Conservation (phyloP, 2,113 vertebrate species). For the Epinephelus lanceolatus region DNA sequence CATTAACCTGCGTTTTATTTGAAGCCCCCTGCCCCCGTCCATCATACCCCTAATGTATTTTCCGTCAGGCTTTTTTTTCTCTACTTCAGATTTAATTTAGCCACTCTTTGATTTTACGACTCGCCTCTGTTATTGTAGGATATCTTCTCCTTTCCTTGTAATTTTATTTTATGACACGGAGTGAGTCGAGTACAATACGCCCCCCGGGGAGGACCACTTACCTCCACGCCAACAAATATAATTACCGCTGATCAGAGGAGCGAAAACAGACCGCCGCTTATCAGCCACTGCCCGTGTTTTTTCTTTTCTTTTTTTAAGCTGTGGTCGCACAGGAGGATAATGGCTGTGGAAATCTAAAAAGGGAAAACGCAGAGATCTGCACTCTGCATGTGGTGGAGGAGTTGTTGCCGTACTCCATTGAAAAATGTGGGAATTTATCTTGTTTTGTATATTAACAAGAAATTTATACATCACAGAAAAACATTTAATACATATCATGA, state of each 20-base stretch:
- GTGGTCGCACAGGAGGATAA: conserved; percentile 77
- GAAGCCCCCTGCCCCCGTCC: conserved; percentile 68
- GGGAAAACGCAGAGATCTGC: neutral
- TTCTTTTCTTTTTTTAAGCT: conserved; percentile 44
- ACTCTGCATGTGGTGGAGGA: neutral
- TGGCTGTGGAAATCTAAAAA: conserved; percentile 76
- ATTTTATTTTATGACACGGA: conserved; percentile 79
- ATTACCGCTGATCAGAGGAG: conserved; percentile 79
- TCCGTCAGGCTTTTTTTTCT: conserved; percentile 62
- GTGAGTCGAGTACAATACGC: conserved; percentile 77
- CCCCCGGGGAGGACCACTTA: conserved; percentile 78
- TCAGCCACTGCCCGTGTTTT: conserved; percentile 72
- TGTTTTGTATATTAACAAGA: neutral
- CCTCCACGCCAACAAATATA: conserved; percentile 81
- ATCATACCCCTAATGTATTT: conserved; percentile 79
- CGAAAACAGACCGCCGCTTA: conserved; percentile 84
- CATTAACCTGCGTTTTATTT: conserved; percentile 81
- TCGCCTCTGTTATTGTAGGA: conserved; percentile 81
- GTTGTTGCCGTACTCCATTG: neutral
- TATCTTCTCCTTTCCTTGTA: conserved; percentile 84
- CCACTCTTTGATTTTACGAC: conserved; percentile 79
- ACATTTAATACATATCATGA: neutral
- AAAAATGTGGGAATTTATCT: neutral
- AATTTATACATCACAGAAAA: neutral
- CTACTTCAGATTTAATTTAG: conserved; percentile 74